Conservation (phyloP, 92 coral and sea anemone species). For the Isaurus tuberculatus region DNA sequence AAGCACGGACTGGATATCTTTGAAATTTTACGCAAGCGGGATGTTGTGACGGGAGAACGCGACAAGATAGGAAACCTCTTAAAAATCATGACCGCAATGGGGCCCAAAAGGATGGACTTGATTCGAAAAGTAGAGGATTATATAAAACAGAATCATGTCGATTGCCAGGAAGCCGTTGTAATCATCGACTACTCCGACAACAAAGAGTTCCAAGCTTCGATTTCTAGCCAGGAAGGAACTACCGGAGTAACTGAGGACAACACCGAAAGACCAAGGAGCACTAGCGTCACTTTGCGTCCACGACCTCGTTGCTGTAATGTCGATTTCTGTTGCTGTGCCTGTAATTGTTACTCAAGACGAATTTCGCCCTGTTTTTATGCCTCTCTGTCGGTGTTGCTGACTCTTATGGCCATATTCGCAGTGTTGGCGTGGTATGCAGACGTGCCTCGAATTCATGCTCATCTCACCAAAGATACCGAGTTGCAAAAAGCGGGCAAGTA, state of each 20-base stretch:
- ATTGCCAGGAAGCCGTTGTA: conserved; percentile 31
- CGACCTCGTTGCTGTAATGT: conserved; percentile 12
- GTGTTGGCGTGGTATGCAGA: conserved; percentile 61
- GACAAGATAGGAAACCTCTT: conserved; percentile 67
- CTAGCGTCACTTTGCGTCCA: not conserved
- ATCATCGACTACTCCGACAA: conserved; percentile 15
- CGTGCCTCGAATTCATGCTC: conserved; percentile 15
- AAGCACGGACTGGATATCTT: conserved; percentile 73
- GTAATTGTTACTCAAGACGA: conserved; percentile 57
- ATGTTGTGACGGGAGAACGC: conserved; percentile 69
- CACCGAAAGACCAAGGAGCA: not conserved
- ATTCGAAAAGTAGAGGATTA: conserved; percentile 60
- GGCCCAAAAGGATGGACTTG: conserved; percentile 74
- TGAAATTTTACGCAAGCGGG: conserved; percentile 63
- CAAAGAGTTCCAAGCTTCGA: conserved; percentile 19
- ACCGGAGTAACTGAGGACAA: not conserved
- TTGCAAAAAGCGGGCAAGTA: conserved; percentile 56
- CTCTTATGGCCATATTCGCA: conserved; percentile 26
- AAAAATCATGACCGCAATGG: conserved; percentile 62
- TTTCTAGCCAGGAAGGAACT: conserved; percentile 35
- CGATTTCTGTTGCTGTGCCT: conserved; percentile 48
- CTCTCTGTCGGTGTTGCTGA: conserved; percentile 14
- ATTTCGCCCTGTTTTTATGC: conserved; percentile 54
- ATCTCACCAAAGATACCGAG: conserved; percentile 10
- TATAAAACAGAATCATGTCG: conserved; percentile 55